Evolutionary conservation across 2,797 vertebrate species (phyloP).

Genomic region (Discoglossus pictus): DNA sequence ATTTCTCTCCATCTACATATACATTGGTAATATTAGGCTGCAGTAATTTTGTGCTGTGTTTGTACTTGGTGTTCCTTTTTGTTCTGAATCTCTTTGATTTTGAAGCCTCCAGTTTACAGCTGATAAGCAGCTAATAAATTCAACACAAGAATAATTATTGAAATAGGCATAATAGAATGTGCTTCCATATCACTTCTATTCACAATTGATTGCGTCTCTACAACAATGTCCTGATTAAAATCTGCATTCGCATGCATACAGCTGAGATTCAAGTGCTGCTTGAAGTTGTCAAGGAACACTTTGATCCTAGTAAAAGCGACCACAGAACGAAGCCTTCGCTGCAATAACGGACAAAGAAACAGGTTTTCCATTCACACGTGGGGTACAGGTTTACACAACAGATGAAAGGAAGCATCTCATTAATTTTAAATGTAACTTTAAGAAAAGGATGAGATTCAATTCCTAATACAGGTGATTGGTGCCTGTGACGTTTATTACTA

Average conservation of each 20-base stretch:
- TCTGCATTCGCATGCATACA: constrained; percentile 7
- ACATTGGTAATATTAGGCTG: too few species aligned
- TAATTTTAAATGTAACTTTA: constrained; percentile 22
- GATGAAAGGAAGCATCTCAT: constrained; percentile 28
- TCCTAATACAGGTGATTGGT: constrained; percentile 8
- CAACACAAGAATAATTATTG: not conserved
- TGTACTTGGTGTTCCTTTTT: not conserved
- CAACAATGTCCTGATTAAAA: constrained; percentile 19
- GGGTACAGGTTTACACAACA: constrained; percentile 4
- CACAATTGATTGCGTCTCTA: constrained; percentile 9
- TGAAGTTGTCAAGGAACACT: constrained; percentile 34
- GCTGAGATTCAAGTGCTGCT: constrained; percentile 27
- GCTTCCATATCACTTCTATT: constrained; percentile 1
- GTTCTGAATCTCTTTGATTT: not conserved
- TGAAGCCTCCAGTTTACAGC: not conserved
- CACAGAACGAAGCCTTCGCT: not conserved
- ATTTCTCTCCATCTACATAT: too few species aligned
- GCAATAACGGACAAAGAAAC: constrained; percentile 8
- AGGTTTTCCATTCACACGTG: constrained; percentile 17
- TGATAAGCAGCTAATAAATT: not conserved
- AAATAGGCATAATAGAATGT: constrained; percentile 5
- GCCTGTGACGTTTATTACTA: not conserved
- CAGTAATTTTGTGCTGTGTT: too few species aligned
- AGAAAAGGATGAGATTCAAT: constrained; percentile 6
- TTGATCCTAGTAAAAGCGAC: constrained; percentile 3